A percentile compares a stretch with the other conserved stretches of the same genome.
These are phyloP conservation scores for Proisotoma minuta DNA, from an alignment of 2,888 invertebrate species.

Conservation along the genomic window DNA sequence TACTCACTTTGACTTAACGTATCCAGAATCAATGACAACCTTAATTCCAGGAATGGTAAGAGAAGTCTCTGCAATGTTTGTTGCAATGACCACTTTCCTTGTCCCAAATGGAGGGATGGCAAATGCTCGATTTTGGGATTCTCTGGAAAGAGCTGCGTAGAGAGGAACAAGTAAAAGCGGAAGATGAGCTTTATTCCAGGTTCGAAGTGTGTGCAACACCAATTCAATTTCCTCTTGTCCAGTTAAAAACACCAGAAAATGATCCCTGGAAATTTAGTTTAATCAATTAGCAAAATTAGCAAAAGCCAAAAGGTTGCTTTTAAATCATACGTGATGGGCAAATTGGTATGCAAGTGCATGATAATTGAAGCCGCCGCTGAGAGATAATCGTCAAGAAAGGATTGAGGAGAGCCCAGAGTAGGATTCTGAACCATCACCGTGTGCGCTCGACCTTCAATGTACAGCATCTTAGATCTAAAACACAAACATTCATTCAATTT, in stretches of 20 bases:
- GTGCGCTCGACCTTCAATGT: constrained; percentile 40
- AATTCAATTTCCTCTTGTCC: constrained; percentile 94
- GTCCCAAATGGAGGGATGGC: constrained; percentile 54
- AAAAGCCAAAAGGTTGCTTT: neutral
- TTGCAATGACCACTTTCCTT: constrained; percentile 58
- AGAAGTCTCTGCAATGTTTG: constrained; percentile 61
- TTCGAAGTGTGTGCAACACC: constrained; percentile 50
- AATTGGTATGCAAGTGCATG: constrained; percentile 34
- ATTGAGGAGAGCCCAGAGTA: constrained; percentile 3
- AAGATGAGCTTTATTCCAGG: constrained; percentile 57
- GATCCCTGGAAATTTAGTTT: constrained; percentile 61
- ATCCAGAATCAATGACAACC: constrained; percentile 85
- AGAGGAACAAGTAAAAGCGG: constrained; percentile 66
- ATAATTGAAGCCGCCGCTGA: constrained; percentile 30
- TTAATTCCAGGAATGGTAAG: constrained; percentile 69
- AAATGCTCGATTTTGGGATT: constrained; percentile 53
- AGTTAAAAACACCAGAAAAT: constrained; percentile 87
- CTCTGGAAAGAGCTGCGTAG: constrained; percentile 56
- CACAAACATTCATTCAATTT: constrained; percentile 2
- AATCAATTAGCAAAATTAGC: neutral
- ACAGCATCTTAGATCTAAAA: constrained; percentile 34
- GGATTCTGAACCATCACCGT: constrained; percentile 34
- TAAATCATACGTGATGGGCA: constrained; percentile 24
- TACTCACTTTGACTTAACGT: constrained; percentile 75
- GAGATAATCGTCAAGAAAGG: neutral